Conservation (phyloP, 2,888 invertebrate genomes). For the Ophion ventricosus region DNA sequence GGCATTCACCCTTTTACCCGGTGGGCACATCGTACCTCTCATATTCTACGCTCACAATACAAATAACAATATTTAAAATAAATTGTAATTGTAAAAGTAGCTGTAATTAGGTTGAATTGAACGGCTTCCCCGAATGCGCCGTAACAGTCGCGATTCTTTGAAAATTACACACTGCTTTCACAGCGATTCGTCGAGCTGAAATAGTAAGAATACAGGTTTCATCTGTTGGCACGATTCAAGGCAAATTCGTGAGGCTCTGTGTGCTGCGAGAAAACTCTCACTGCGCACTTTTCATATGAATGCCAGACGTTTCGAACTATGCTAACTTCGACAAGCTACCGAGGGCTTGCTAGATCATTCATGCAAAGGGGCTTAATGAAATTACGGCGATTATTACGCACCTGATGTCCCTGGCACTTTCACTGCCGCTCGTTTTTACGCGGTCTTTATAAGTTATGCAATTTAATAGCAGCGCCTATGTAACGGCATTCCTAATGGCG, state of each 20-base stretch:
- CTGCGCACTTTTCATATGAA: neutral
- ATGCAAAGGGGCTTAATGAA: constrained; percentile 2
- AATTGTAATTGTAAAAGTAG: neutral
- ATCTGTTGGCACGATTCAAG: neutral
- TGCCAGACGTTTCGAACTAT: neutral
- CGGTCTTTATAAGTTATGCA: constrained; percentile 8
- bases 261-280: neutral
- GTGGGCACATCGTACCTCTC: neutral
- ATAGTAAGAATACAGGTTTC: neutral
- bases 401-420: constrained; percentile 67
- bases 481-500: neutral
- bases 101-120: neutral
- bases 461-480: neutral
- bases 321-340: neutral
- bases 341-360: neutral
- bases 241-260: neutral
- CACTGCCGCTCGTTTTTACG: neutral
- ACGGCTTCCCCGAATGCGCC: neutral
- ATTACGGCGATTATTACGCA: constrained; percentile 30
- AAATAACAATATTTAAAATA: constrained; percentile 1
- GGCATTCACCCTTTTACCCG: neutral
- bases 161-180: neutral
- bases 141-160: neutral
- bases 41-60: neutral
- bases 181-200: neutral